A percentile compares a stretch with the other conserved stretches of the same genome.
Evolutionary conservation across 2,888 invertebrate species (phyloP).

Genomic region (Orthonevra nobilis): DNA sequence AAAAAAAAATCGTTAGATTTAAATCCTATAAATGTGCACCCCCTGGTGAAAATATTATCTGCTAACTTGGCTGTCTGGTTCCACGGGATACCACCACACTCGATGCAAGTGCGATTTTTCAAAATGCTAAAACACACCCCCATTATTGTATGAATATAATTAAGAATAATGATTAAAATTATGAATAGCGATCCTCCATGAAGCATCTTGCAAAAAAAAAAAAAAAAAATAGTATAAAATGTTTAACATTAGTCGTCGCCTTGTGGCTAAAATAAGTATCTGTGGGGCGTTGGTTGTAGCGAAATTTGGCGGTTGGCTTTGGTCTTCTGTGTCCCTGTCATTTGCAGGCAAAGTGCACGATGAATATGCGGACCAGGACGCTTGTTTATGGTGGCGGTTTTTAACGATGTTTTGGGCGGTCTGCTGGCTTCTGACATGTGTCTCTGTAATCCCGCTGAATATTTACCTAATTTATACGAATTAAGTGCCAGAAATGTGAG

Average conservation of each 20-base stretch:
- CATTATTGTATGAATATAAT: conserved; percentile 11
- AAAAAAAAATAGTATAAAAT: neutral
- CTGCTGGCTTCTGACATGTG: conserved; percentile 68
- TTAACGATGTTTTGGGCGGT: conserved; percentile 55
- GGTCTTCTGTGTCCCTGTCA: neutral
- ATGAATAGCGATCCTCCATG: conserved; percentile 46
- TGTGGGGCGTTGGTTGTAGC: conserved; percentile 30
- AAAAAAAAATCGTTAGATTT: no score
- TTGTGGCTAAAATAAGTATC: conserved; percentile 46
- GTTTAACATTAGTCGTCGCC: conserved; percentile 11
- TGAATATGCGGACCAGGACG: no score
- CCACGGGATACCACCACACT: conserved; percentile 10
- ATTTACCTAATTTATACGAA: conserved; percentile 71
- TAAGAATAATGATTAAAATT: conserved; percentile 55
- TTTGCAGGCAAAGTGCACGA: neutral
- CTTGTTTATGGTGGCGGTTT: conserved; percentile 67
- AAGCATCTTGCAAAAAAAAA: conserved; percentile 30
- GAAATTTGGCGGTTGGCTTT: neutral
- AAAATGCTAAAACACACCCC: neutral
- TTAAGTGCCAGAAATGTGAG: conserved; percentile 72
- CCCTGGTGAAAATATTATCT: conserved; percentile 9
- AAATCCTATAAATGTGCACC: neutral
- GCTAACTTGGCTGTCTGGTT: conserved; percentile 26
- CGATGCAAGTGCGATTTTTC: neutral
- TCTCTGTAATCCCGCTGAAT: conserved; percentile 67